Percentiles rank a stretch among this genome's conserved stretches.
phyloP scores from a whole-genome alignment of 2,797 vertebrate species.

The Aplochiton taeniatus region DNA sequence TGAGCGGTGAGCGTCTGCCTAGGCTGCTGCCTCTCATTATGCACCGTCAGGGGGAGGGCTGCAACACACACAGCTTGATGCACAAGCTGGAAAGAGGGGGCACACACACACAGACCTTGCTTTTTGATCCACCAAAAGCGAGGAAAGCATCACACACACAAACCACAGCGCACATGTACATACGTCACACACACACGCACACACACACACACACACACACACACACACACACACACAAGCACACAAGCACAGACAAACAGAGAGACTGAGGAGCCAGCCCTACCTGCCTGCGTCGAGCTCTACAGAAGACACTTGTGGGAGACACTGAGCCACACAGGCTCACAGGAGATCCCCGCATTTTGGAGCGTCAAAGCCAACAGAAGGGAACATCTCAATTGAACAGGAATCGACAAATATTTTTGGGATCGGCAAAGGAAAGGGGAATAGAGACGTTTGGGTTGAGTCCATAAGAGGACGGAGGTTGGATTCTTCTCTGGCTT shows the following conservation, averaged over 20 bases:
- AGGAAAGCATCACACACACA: slow-evolving; percentile 28
- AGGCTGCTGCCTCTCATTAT: slow-evolving; percentile 75
- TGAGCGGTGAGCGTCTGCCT: slow-evolving; percentile 52
- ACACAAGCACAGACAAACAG: slow-evolving; percentile 26
- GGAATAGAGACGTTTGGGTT: no score
- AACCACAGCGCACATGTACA: slow-evolving; percentile 7
- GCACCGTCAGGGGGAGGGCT: slow-evolving; percentile 60
- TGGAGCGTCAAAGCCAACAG: slow-evolving; percentile 13
- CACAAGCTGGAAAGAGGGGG: slow-evolving; percentile 6
- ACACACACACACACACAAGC: slow-evolving; percentile 30
- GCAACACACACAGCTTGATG: slow-evolving; percentile 43
- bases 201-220: slow-evolving; percentile 20
- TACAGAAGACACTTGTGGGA: neutral
- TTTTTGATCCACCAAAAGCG: slow-evolving; percentile 37
- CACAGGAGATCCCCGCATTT: slow-evolving; percentile 19
- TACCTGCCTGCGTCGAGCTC: neutral
- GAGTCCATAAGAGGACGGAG: no score
- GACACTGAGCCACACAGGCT: slow-evolving; percentile 26
- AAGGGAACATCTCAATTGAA: slow-evolving; percentile 3
- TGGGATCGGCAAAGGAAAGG: neutral
- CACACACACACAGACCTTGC: slow-evolving; percentile 46
- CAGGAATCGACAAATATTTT: slow-evolving; percentile 10
- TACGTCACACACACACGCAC: slow-evolving; percentile 12
- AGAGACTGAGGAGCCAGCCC: neutral
- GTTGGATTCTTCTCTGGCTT: no score